Conservation (phyloP, 2,888 invertebrate species). For the Laspeyria flexula region DNA sequence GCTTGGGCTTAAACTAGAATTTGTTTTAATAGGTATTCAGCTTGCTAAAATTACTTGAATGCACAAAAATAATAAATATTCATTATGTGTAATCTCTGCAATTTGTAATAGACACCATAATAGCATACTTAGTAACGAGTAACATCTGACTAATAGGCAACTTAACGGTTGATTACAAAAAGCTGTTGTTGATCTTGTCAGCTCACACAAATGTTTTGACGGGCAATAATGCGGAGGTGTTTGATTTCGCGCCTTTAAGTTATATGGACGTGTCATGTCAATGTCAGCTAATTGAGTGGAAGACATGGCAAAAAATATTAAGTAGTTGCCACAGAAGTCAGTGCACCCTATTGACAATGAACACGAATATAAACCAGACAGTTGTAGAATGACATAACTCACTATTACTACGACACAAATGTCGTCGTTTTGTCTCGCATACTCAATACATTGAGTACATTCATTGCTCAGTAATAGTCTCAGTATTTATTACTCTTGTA, state of each 20-base stretch:
- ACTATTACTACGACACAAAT: no score
- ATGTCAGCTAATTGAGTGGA: slow-evolving; percentile 61
- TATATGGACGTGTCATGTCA: slow-evolving; percentile 65
- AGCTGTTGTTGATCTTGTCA: slow-evolving; percentile 55
- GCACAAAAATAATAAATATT: slow-evolving; percentile 26
- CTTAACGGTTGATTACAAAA: slow-evolving; percentile 62
- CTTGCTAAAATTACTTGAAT: slow-evolving; percentile 11
- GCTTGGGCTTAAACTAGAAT: no score
- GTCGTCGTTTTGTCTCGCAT: no score
- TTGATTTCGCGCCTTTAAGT: slow-evolving; percentile 63
- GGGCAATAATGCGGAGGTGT: slow-evolving; percentile 47
- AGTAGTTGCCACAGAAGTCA: slow-evolving; percentile 49
- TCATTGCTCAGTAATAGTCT: no score
- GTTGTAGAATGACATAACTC: no score
- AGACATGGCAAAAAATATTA: slow-evolving; percentile 53
- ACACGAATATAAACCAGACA: not conserved
- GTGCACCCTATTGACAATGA: slow-evolving; percentile 42
- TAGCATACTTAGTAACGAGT: slow-evolving; percentile 43
- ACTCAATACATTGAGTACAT: no score
- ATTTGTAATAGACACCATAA: slow-evolving; percentile 45
- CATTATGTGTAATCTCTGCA: slow-evolving; percentile 24
- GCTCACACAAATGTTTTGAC: slow-evolving; percentile 63
- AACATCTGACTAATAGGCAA: slow-evolving; percentile 43
- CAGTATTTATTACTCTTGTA: no score
- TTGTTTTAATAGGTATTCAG: no score